Evolutionary conservation across 2,888 invertebrate species (phyloP).

Genomic region (Cremastinae sp.): DNA sequence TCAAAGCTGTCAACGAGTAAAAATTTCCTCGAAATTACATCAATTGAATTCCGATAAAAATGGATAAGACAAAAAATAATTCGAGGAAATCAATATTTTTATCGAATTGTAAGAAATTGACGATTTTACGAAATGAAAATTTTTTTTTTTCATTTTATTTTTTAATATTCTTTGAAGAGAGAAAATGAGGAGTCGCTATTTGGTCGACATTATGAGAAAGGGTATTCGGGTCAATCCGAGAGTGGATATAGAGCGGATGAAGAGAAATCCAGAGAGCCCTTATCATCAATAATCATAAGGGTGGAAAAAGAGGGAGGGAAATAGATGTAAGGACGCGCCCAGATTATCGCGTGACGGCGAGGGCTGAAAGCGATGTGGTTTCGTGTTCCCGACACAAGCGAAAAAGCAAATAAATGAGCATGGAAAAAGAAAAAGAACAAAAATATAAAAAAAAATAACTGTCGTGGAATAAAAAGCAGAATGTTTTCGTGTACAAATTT

Average conservation of each 20-base stretch:
- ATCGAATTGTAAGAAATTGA: too few relatives aligned
- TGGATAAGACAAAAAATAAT: too few relatives aligned
- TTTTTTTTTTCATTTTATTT: too few relatives aligned
- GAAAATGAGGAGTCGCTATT: background rate
- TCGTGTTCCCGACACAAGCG: background rate
- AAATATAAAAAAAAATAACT: background rate
- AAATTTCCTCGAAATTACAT: too few relatives aligned
- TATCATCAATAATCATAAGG: constrained; percentile 51
- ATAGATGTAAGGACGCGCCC: constrained; percentile 41
- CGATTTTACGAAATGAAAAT: too few relatives aligned
- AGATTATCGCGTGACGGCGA: constrained; percentile 57
- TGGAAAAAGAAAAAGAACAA: background rate
- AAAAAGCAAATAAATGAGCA: constrained; percentile 17
- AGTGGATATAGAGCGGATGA: background rate
- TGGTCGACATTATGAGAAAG: background rate
- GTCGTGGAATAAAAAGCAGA: too few relatives aligned
- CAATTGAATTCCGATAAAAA: too few relatives aligned
- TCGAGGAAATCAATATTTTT: too few relatives aligned
- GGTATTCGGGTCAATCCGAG: constrained; percentile 29
- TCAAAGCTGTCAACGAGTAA: too few relatives aligned
- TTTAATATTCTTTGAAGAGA: too few relatives aligned
- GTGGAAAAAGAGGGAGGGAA: constrained; percentile 4
- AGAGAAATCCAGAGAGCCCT: constrained; percentile 7
- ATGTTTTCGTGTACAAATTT: too few relatives aligned
- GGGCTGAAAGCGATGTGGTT: constrained; percentile 4